Conservation (phyloP, 37 sponge, comb jelly and placozoan species). For the Geodia barretti region DNA sequence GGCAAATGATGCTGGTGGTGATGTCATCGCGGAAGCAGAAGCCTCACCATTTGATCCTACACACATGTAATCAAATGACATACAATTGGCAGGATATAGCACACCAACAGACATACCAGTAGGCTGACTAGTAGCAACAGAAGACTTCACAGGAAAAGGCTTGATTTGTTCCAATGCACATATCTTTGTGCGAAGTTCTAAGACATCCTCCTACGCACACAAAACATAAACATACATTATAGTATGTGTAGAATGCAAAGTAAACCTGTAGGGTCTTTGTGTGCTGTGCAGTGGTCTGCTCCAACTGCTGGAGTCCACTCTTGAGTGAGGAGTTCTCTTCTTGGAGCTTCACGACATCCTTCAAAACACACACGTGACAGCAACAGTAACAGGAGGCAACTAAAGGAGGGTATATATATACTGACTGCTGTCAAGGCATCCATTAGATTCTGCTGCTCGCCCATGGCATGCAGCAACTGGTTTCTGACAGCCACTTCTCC, state of each 20-base stretch:
- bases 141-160: too few relatives aligned
- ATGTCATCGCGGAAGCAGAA: too few relatives aligned
- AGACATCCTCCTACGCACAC: constrained; percentile 8
- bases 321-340: constrained; percentile 32
- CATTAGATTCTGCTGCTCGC: constrained; percentile 71
- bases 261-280: constrained; percentile 27
- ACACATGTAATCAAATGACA: too few relatives aligned
- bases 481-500: constrained; percentile 52
- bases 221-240: background rate
- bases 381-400: background rate
- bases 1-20: too few relatives aligned
- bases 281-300: constrained; percentile 15
- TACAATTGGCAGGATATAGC: too few relatives aligned
- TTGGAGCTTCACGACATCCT: constrained; percentile 55
- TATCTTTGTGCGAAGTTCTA: constrained; percentile 16
- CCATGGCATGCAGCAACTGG: constrained; percentile 55
- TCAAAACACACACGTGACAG: background rate
- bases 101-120: too few relatives aligned
- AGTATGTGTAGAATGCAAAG: too few relatives aligned
- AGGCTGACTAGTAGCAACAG: too few relatives aligned
- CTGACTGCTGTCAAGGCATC: constrained; percentile 62
- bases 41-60: too few relatives aligned
- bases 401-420: background rate
- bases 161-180: background rate
- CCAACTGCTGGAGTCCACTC: constrained; percentile 4